Evolutionary conservation across 1,140 invertebrate genomes (phyloP), one percentile per base, ranked within the genome.

Genomic region (Diploscapter pachys): DNA sequence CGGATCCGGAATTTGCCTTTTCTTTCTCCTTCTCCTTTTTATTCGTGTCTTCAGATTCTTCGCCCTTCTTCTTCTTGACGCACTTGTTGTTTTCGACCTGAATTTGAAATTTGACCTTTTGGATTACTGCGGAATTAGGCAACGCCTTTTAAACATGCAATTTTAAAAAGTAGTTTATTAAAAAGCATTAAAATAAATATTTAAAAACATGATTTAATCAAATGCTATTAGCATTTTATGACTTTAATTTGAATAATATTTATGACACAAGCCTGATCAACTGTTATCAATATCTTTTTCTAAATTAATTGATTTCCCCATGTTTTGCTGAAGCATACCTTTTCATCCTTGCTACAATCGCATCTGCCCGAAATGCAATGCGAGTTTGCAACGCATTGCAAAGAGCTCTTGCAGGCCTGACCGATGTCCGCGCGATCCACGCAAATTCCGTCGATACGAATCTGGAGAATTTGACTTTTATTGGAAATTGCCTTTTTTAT

Each of bases 341-440:
- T 9, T 70, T 76, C 70, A 56, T 71, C 74, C 53, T 72, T 72
- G 2, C 61, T 66, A 67, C 74, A 76, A 3, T 70, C 74, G 51
- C 74, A 76, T 4, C 62, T 2, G 3, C 74, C 74, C 4, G 70
- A 73, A 6, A 76, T 76, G 51, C 74, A 76, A 3, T 66, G 74
- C 4, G 74, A 76, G 52, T 76, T 72, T 3, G 70, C 71, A 4
- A 73, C n/a, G n/a, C 74, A 76, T 61, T 76, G 74, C 6, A 75
- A 63, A 52, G 71, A 69, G 0, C 56, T 67, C 59, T 75, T 75
- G 48, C 76, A 78, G 2, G 76, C 9, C 57, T 75, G 61, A 0
- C 76, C 76, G 11, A 75, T 69, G 51, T 75, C 63, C 11, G 65
- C 76, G 4, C 66, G 57, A n/a, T 70, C 62, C 8, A 71, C 57